A percentile compares a stretch with the other conserved stretches of the same genome.
These are phyloP conservation scores for Dynastes tityus DNA, from an alignment of 2,888 invertebrate species.

Conservation along the genomic window DNA sequence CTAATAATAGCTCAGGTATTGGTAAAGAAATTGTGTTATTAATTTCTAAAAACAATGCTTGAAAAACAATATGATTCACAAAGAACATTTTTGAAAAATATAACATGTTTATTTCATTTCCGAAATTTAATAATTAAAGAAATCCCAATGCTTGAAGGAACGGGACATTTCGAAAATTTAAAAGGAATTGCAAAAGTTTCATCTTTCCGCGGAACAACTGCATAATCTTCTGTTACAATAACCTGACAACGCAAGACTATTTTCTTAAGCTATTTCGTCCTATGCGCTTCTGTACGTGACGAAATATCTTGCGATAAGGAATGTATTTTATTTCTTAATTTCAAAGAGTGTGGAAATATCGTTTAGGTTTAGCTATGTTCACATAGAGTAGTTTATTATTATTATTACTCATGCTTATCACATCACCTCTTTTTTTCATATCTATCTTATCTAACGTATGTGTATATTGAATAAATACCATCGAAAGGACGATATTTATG, in stretches of 20 bases:
- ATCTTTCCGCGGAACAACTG: too few species aligned
- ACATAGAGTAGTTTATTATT: neutral
- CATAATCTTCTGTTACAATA: too few species aligned
- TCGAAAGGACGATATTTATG: neutral
- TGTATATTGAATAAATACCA: neutral
- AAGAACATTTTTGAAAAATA: too few species aligned
- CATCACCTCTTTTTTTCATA: neutral
- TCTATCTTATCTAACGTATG: neutral
- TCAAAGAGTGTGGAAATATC: conserved; percentile 1
- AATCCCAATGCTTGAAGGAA: too few species aligned
- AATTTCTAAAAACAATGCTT: too few species aligned
- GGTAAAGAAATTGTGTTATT: too few species aligned
- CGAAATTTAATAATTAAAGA: too few species aligned
- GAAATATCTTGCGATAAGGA: neutral
- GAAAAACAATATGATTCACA: too few species aligned
- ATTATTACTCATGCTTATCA: neutral
- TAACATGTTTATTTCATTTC: too few species aligned
- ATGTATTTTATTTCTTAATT: neutral
- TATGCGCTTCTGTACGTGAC: conserved; percentile 8
- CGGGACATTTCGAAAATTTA: too few species aligned
- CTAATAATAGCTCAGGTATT: too few species aligned
- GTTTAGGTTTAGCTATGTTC: neutral
- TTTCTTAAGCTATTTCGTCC: neutral
- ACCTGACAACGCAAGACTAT: neutral
- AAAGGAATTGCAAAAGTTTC: too few species aligned